Conservation (phyloP, 2,113 vertebrate genomes). For the Notiomystis cincta region DNA sequence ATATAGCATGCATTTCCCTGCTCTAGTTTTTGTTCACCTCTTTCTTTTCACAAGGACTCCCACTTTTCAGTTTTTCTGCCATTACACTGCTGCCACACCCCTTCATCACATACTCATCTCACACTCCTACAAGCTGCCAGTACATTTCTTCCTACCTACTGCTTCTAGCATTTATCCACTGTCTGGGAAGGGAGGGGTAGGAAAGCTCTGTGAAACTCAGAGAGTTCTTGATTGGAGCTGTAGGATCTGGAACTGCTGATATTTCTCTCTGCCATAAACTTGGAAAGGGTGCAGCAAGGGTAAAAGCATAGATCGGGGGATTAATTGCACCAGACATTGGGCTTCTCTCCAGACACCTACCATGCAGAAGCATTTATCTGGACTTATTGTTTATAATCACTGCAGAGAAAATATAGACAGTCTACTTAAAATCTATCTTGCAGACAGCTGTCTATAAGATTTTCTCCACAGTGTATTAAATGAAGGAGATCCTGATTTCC, state of each 20-base stretch:
- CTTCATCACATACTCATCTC: slow-evolving; percentile 46
- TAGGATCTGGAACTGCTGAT: neutral
- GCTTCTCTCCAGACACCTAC: neutral
- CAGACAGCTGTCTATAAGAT: neutral
- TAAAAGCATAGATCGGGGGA: neutral
- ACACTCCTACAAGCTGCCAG: slow-evolving; percentile 24
- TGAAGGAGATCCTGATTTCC: neutral
- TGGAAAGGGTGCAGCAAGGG: neutral
- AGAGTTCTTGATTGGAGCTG: neutral
- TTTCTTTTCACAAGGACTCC: slow-evolving; percentile 36
- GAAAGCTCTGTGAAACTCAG: neutral
- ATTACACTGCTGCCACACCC: slow-evolving; percentile 16
- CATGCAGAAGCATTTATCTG: neutral
- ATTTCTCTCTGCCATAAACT: neutral
- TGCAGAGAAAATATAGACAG: neutral
- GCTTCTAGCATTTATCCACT: neutral
- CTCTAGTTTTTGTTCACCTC: slow-evolving; percentile 18
- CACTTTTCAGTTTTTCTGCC: slow-evolving; percentile 32
- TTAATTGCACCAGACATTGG: neutral
- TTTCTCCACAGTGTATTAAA: neutral
- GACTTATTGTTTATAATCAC: neutral
- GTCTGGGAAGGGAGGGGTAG: neutral
- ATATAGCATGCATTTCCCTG: neutral
- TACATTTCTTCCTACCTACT: slow-evolving; percentile 35
- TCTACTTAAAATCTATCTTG: neutral